A percentile compares a stretch with the other conserved stretches of the same genome.
phyloP scores from a whole-genome alignment of 2,113 vertebrate species.

The Takifugu bimaculatus region DNA sequence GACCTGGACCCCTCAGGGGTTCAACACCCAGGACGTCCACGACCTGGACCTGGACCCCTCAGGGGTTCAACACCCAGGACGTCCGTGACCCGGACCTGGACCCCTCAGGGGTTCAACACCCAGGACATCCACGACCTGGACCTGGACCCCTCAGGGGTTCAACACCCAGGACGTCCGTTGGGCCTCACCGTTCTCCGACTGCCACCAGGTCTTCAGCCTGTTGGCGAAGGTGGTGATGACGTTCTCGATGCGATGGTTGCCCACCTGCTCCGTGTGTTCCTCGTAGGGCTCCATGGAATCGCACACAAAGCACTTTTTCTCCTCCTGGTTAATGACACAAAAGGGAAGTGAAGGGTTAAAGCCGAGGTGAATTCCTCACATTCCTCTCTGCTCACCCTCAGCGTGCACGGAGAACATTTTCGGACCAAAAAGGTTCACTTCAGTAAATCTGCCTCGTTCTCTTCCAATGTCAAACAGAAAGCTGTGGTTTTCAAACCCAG shows the following conservation, averaged over 20 bases:
- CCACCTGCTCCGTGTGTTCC: constrained; percentile 70
- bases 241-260: constrained; percentile 89
- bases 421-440: neutral
- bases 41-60: too few species aligned
- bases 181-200: constrained; percentile 91
- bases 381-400: constrained; percentile 27
- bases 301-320: constrained; percentile 96
- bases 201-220: constrained; percentile 97
- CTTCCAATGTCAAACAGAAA: constrained; percentile 1
- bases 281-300: constrained; percentile 80
- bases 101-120: too few species aligned
- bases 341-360: constrained; percentile 9
- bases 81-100: too few species aligned
- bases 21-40: neutral
- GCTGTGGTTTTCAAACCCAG: neutral
- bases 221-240: constrained; percentile 93
- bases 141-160: neutral
- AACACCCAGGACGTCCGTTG: neutral
- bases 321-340: constrained; percentile 76
- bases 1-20: neutral
- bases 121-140: neutral
- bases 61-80: too few species aligned
- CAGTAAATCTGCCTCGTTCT: neutral
- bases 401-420: constrained; percentile 8
- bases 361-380: constrained; percentile 39